These are phyloP conservation scores for Cosmia pyralina DNA, from an alignment of 2,888 invertebrate genomes.

Conservation along the genomic window DNA sequence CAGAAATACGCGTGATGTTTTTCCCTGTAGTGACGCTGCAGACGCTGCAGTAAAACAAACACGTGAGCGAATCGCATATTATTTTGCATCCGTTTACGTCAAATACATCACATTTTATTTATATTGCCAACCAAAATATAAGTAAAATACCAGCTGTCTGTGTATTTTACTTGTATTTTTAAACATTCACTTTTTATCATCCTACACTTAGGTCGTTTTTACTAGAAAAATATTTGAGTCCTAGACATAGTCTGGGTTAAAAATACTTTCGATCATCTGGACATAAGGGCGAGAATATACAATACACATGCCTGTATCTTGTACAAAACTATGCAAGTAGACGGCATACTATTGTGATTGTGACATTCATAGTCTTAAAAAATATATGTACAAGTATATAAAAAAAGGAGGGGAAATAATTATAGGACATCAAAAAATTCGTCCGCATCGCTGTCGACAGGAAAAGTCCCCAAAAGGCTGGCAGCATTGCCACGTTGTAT, in stretches of 20 bases:
- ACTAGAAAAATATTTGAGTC: conserved; percentile 8
- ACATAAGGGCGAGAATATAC: too few species aligned
- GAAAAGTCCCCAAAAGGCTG: too few species aligned
- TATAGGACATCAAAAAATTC: too few species aligned
- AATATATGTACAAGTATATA: too few species aligned
- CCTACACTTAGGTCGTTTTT: neutral
- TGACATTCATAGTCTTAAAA: too few species aligned
- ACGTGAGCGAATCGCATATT: conserved; percentile 48
- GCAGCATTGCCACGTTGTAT: too few species aligned
- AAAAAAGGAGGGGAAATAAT: too few species aligned
- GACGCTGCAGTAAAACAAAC: conserved; percentile 43
- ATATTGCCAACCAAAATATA: conserved; percentile 16
- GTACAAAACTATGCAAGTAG: too few species aligned
- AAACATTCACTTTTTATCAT: conserved; percentile 32
- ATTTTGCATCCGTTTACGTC: conserved; percentile 55
- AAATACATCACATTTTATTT: conserved; percentile 50
- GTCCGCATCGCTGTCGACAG: too few species aligned
- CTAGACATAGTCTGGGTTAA: neutral
- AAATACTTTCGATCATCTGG: neutral
- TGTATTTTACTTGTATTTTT: conserved; percentile 31
- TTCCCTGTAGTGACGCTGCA: conserved; percentile 28
- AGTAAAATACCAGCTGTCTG: conserved; percentile 14
- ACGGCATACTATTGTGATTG: too few species aligned
- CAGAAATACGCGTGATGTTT: conserved; percentile 59
- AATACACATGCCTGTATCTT: too few species aligned